A percentile compares a stretch with the other conserved stretches of the same genome.
phyloP scores from a whole-genome alignment of 2,888 invertebrate genomes.

The Pyralis farinalis region DNA sequence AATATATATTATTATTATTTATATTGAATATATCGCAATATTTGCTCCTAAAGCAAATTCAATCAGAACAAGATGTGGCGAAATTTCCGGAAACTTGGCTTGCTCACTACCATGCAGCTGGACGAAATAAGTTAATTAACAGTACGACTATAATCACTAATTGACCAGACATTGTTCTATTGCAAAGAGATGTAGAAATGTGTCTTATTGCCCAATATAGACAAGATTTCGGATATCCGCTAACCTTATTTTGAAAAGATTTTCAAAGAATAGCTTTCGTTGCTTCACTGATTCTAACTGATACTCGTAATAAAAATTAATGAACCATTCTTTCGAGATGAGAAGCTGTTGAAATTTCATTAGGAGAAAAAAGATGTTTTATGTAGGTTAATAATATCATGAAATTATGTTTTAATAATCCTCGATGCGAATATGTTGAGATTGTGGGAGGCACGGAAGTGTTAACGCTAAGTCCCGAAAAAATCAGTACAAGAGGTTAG shows the following conservation, averaged over 20 bases:
- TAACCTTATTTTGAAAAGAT: background rate
- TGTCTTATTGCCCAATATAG: background rate
- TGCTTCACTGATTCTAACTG: background rate
- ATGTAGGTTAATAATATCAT: too few species aligned
- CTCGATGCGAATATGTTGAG: too few species aligned
- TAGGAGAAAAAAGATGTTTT: too few species aligned
- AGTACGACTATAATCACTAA: background rate
- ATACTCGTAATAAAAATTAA: background rate
- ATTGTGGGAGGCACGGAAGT: too few species aligned
- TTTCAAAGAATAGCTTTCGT: background rate
- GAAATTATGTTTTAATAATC: too few species aligned
- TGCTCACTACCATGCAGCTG: background rate
- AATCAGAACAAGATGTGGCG: too few species aligned
- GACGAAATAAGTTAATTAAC: background rate
- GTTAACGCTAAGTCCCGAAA: too few species aligned
- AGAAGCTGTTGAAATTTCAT: too few species aligned
- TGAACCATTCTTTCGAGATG: background rate
- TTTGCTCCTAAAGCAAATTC: too few species aligned
- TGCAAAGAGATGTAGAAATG: background rate
- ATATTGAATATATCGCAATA: too few species aligned
- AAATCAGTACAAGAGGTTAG: too few species aligned
- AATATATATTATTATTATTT: too few species aligned
- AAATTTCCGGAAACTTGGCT: background rate
- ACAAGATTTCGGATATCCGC: background rate
- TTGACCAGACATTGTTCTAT: background rate